These are phyloP conservation scores for Amphibalanus amphitrite DNA, from an alignment of 1,140 invertebrate species.

Conservation along the genomic window DNA sequence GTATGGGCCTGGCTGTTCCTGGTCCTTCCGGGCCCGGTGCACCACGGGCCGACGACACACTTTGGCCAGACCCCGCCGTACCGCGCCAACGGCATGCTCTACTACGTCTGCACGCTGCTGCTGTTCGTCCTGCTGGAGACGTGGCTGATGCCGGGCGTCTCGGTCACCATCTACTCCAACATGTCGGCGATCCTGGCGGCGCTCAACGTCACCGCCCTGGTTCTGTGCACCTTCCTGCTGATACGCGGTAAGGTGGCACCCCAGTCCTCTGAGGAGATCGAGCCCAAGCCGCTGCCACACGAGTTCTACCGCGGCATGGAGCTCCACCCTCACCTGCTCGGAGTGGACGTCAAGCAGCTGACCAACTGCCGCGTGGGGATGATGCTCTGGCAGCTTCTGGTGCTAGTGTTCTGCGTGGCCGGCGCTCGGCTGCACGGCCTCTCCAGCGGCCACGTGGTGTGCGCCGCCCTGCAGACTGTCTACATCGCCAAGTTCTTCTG, in stretches of 20 bases:
- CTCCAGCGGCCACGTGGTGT: conserved; percentile 30
- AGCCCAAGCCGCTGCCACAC: conserved; percentile 27
- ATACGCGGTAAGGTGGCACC: conserved; percentile 16
- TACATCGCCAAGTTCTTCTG: conserved; percentile 43
- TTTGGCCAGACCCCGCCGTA: conserved; percentile 34
- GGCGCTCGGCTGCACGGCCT: conserved; percentile 26
- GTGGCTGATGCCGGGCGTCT: conserved; percentile 4
- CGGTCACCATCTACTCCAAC: conserved; percentile 9
- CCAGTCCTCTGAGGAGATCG: conserved; percentile 22
- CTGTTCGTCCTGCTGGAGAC: conserved; percentile 22
- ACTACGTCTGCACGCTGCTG: conserved; percentile 29
- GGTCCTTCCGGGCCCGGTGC: conserved; percentile 28
- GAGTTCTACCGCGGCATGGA: conserved; percentile 41
- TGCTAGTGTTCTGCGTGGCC: conserved; percentile 26
- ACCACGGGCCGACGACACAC: conserved; percentile 31
- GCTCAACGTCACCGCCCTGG: conserved; percentile 32
- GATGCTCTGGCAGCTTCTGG: conserved; percentile 38
- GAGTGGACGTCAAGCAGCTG: conserved; percentile 32
- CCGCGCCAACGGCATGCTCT: conserved; percentile 36
- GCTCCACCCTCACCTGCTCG: conserved; percentile 34
- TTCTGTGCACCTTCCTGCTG: conserved; percentile 28
- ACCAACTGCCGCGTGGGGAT: conserved; percentile 36
- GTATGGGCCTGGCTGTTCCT: conserved; percentile 24
- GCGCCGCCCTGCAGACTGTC: conserved; percentile 29
- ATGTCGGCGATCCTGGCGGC: conserved; percentile 32